Evolutionary conservation across 37 sponge, comb jelly and placozoan genomes (phyloP).

Genomic region (Oscarella lobularis): DNA sequence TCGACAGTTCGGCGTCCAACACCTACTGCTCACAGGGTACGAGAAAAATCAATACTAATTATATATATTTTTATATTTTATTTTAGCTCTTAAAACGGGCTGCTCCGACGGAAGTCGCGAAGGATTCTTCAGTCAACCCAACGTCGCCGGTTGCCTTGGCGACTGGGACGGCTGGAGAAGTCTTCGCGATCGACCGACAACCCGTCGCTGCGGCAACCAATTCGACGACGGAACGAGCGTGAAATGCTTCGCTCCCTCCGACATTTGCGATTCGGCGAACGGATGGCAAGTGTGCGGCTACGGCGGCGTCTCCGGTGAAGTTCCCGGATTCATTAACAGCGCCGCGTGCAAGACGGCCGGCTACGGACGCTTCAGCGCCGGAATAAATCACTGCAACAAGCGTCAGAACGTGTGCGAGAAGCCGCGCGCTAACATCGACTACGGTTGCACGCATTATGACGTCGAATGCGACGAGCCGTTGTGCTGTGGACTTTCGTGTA

Average conservation of each 20-base stretch:
- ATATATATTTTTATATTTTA: not conserved
- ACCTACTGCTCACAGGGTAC: not conserved
- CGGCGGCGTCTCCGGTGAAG: not conserved
- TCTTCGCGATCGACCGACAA: not conserved
- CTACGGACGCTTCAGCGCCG: not conserved
- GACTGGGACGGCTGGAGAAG: not conserved
- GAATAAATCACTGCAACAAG: not conserved
- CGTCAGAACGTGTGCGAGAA: not conserved
- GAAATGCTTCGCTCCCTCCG: not conserved
- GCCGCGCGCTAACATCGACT: not conserved
- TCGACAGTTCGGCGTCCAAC: not conserved
- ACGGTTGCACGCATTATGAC: slow-evolving; percentile 1
- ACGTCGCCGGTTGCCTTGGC: slow-evolving; percentile 6
- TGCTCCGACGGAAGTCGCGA: slow-evolving; percentile 4
- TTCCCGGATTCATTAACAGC: slow-evolving; percentile 1
- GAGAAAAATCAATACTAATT: too few species aligned
- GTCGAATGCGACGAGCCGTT: not conserved
- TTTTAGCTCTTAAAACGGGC: not conserved
- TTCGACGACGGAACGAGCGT: not conserved
- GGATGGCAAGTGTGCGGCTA: not conserved
- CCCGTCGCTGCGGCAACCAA: slow-evolving; percentile 1
- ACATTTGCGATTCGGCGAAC: not conserved
- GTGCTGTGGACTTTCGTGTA: slow-evolving; percentile 4
- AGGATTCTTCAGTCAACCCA: not conserved
- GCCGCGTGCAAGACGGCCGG: not conserved